Evolutionary conservation across 2,113 vertebrate species (phyloP).

Genomic region (Tupaia chinensis): DNA sequence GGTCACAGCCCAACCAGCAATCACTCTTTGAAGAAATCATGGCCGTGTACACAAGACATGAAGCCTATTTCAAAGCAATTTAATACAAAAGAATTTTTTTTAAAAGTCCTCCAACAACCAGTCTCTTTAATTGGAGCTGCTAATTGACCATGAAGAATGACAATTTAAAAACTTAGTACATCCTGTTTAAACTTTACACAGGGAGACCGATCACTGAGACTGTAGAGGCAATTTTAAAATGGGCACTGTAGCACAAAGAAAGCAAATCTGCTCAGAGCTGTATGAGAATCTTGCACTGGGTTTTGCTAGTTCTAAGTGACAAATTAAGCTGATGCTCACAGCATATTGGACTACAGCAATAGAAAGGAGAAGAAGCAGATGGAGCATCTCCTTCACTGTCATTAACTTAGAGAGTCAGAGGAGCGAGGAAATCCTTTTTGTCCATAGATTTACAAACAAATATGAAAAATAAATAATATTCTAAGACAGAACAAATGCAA

Average conservation of each 20-base stretch:
- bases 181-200: slow-evolving; percentile 67
- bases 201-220: slow-evolving; percentile 71
- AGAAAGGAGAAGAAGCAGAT: slow-evolving; percentile 82
- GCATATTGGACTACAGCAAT: slow-evolving; percentile 74
- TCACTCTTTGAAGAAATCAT: slow-evolving; percentile 65
- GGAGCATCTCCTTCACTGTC: slow-evolving; percentile 83
- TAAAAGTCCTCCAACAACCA: slow-evolving; percentile 69
- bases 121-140: slow-evolving; percentile 51
- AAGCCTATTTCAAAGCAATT: slow-evolving; percentile 77
- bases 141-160: slow-evolving; percentile 63
- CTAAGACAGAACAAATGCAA: slow-evolving; percentile 91
- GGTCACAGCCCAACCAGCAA: slow-evolving; percentile 17
- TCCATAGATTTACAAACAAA: slow-evolving; percentile 89
- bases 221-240: slow-evolving; percentile 75
- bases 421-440: slow-evolving; percentile 84
- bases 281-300: slow-evolving; percentile 80
- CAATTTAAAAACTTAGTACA: slow-evolving; percentile 54
- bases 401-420: slow-evolving; percentile 84
- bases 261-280: slow-evolving; percentile 79
- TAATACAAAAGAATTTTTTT: slow-evolving; percentile 58
- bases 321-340: slow-evolving; percentile 80
- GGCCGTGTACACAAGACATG: slow-evolving; percentile 66
- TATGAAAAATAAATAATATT: slow-evolving; percentile 94
- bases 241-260: slow-evolving; percentile 80
- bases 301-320: slow-evolving; percentile 84